Conservation (phyloP, 53 echinoderm and acorn worm genomes). For the Holothuria leucospilota region DNA sequence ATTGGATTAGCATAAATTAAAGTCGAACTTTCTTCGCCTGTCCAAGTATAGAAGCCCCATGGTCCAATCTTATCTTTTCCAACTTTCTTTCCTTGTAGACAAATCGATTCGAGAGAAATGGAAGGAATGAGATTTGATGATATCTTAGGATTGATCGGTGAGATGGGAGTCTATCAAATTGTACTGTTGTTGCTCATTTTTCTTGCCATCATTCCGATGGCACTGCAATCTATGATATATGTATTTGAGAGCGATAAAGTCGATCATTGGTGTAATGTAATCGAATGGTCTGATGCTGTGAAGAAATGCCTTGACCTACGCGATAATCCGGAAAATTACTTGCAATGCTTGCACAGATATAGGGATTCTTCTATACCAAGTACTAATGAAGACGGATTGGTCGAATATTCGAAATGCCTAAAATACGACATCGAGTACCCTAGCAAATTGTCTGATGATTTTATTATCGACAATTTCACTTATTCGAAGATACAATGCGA, state of each 20-base stretch:
- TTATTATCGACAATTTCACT: background rate
- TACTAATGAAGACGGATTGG: background rate
- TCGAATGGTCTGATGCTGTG: background rate
- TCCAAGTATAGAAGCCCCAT: no score
- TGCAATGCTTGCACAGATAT: background rate
- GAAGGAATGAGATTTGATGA: conserved; percentile 43
- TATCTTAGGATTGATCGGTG: conserved; percentile 43
- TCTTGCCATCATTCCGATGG: conserved; percentile 11
- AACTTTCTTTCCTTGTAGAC: background rate
- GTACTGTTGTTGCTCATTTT: background rate
- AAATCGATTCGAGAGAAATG: background rate
- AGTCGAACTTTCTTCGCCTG: no score
- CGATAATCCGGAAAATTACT: background rate
- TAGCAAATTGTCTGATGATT: background rate
- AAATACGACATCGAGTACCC: conserved; percentile 13
- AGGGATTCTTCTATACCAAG: background rate
- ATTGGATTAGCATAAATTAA: no score
- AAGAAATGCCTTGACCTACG: background rate
- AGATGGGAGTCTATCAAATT: conserved; percentile 52
- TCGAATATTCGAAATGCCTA: background rate
- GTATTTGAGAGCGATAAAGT: conserved; percentile 22
- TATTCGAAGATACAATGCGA: background rate
- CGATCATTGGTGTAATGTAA: conserved; percentile 51
- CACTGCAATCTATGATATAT: conserved; percentile 48
- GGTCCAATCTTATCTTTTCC: no score